phyloP scores from a whole-genome alignment of 2,888 invertebrate genomes.

The Agrilus biguttatus region DNA sequence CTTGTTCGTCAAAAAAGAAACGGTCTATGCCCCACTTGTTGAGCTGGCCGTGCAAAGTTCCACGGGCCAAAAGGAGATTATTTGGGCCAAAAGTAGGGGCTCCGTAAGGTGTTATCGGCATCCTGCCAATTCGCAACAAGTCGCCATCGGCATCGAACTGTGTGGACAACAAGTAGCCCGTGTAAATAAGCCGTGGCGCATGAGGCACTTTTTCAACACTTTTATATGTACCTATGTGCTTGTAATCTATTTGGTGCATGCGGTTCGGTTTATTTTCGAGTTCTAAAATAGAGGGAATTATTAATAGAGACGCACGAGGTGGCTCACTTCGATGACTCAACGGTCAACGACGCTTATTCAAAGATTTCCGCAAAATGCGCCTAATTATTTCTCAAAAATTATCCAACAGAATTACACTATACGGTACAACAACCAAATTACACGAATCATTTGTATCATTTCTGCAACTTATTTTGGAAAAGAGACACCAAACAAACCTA shows the following conservation, averaged over 20 bases:
- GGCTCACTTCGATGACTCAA: conserved; percentile 1
- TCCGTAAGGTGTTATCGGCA: conserved; percentile 29
- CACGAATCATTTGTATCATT: too few relatives aligned
- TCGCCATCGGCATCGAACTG: conserved; percentile 17
- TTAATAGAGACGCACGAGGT: conserved; percentile 4
- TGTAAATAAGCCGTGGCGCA: conserved; percentile 7
- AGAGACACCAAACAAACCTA: too few relatives aligned
- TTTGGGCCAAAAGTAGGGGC: conserved; percentile 18
- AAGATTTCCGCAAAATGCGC: neutral
- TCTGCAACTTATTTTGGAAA: too few relatives aligned
- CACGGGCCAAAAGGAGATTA: conserved; percentile 1
- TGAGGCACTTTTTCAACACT: too few relatives aligned
- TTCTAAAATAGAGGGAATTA: conserved; percentile 1
- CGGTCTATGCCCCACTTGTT: neutral
- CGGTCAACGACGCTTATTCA: neutral
- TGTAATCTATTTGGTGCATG: too few relatives aligned
- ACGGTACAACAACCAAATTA: too few relatives aligned
- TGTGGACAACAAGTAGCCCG: conserved; percentile 17
- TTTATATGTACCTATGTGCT: too few relatives aligned
- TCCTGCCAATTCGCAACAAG: conserved; percentile 27
- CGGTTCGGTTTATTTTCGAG: neutral
- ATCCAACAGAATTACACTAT: neutral
- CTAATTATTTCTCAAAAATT: neutral
- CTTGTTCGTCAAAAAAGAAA: neutral
- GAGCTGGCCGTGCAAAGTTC: too few relatives aligned